Evolutionary conservation across 2,797 vertebrate species (phyloP).

Genomic region (Borostomias antarcticus): DNA sequence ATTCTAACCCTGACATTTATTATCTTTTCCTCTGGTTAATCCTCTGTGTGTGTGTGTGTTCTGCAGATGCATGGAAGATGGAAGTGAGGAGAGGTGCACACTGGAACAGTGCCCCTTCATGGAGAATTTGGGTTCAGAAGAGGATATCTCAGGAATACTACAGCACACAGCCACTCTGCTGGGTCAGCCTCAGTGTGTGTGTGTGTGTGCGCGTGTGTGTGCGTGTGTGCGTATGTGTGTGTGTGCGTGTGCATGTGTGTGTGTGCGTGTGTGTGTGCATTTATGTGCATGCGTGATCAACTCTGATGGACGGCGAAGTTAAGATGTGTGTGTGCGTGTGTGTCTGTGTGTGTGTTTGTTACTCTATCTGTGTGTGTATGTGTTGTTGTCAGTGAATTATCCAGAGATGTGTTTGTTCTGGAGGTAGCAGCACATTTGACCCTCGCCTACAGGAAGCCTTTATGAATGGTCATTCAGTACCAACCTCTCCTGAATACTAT

Average conservation of each 20-base stretch:
- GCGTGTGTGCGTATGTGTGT: background rate
- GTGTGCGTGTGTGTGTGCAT: background rate
- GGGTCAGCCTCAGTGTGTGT: constrained; percentile 70
- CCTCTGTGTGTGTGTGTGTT: constrained; percentile 13
- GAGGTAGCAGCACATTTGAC: too few relatives aligned
- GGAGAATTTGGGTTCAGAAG: constrained; percentile 86
- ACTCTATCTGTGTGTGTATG: background rate
- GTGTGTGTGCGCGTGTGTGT: background rate
- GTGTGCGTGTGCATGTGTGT: background rate
- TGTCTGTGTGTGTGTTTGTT: too few relatives aligned
- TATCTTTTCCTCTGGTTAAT: constrained; percentile 1
- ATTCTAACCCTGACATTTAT: background rate
- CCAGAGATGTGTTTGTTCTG: too few relatives aligned
- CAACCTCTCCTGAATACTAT: too few relatives aligned
- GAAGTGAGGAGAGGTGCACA: constrained; percentile 81
- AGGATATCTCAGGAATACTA: constrained; percentile 93
- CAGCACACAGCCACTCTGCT: constrained; percentile 92
- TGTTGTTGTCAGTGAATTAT: too few relatives aligned
- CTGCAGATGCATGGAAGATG: constrained; percentile 85
- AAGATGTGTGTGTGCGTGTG: background rate
- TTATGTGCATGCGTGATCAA: background rate
- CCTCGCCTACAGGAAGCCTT: too few relatives aligned
- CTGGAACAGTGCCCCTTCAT: constrained; percentile 88
- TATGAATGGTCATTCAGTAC: too few relatives aligned
- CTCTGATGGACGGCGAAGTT: background rate